Evolutionary conservation across 2,888 invertebrate genomes (phyloP), one percentile per base, ranked within the genome.

Genomic region (Keiferia lycopersicella): DNA sequence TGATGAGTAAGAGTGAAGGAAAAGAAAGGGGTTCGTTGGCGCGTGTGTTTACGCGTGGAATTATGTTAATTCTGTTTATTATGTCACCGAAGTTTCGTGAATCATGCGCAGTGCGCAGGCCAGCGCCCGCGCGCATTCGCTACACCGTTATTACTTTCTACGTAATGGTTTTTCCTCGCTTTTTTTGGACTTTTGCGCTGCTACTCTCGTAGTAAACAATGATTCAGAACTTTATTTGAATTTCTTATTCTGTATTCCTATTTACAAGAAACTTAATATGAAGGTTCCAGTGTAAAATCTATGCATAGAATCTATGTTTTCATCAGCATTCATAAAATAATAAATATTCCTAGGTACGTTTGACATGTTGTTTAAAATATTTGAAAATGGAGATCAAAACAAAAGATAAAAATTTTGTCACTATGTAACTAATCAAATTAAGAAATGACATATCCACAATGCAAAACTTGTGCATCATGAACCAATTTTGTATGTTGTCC

Each of bases 91-190:
- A 79, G 80, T 79, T 86, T 87, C 77, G 89, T 91, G 91, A 91
- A 85, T 91, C 91, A 91, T 81, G 78, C 77, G 74, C 74, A n/a
- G n/a, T n/a, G 59, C 39, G 38, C 39, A 20, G 50, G 51, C 50
- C 50, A 45, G 12, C 53, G 53, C 50, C 67, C 68, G 68, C 61
- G 65, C 68, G 68, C 73, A 34, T 30, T 56, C 26, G 34, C 26
- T 76, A 76, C 79, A 88, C 90, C 90, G 90, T 91, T 90, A 89
- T 87, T 89, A 89, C 88, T 90, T 90, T 89, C 89, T 88, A 75
- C 74, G 68, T 70, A 74, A 74, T 78, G 77, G 75, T 72, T 79
- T 78, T 77, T 73, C 76, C 76, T 76, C 59, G 62, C 63, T 57
- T 66, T 57, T 66, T 69, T 63, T 65, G 26, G 41, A 50, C 50